Evolutionary conservation across 2,113 vertebrate species (phyloP).

Genomic region (Passer montanus): DNA sequence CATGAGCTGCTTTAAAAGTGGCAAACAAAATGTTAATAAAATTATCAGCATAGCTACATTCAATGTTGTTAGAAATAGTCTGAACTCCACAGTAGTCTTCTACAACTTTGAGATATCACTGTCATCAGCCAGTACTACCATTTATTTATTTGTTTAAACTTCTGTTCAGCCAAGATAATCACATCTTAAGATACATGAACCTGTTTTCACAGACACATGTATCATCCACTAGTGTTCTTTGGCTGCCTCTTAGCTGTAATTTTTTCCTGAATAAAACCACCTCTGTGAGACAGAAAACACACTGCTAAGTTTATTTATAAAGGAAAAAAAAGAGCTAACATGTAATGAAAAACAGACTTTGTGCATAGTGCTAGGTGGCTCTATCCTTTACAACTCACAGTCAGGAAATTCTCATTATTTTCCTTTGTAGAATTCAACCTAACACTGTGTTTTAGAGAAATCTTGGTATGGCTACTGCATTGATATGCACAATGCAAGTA

Average conservation of each 20-base stretch:
- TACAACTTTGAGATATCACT: neutral
- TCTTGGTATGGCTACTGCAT: neutral
- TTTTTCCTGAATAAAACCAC: conserved; percentile 20
- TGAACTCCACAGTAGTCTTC: conserved; percentile 4
- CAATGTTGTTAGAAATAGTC: neutral
- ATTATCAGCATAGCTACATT: neutral
- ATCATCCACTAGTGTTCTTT: neutral
- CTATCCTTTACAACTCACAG: neutral
- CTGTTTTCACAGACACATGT: conserved; percentile 49
- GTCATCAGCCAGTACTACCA: neutral
- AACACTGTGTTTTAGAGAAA: neutral
- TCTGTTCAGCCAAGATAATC: conserved; percentile 52
- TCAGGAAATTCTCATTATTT: neutral
- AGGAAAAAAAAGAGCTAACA: neutral
- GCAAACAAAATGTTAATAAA: neutral
- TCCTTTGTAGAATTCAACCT: neutral
- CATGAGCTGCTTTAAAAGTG: neutral
- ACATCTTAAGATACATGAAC: neutral
- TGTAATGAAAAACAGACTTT: neutral
- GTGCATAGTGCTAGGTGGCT: neutral
- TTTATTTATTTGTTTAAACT: conserved; percentile 32
- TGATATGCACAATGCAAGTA: conserved; percentile 13
- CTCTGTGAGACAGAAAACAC: neutral
- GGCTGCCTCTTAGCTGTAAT: neutral
- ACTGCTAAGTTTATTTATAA: neutral